Evolutionary conservation across 2,888 invertebrate species (phyloP), one percentile per base, ranked within the genome.

Genomic region (Cyrtodaria siliqua): DNA sequence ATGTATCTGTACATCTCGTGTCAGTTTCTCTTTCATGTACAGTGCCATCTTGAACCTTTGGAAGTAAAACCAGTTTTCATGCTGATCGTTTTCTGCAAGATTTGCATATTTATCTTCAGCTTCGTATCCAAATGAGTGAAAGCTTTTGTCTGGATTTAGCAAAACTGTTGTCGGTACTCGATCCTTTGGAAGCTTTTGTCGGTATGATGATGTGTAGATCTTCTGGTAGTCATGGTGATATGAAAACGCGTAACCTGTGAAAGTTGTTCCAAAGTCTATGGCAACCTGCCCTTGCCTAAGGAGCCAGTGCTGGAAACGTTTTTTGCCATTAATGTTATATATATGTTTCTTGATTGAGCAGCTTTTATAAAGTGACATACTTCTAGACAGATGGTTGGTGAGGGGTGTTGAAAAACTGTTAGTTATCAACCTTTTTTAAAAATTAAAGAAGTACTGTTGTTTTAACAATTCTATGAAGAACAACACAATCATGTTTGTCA

Each of bases 1-100:
- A 24, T 55, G 14, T 8, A 70, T 50, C 23, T 9, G 1, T 9
- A 57, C 40, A 26, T 70, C 52, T n/a, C 70, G 62, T 29, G 56
- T 16, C 6, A 70, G 18, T 38, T 59, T 50, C 23, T 63, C 29
- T 1, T 49, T 38, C 26, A 42, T 57, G 42, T 72, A 64, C 0
- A 77, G 60, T n/a, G 62, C 33, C 77, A 77, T 77, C 47, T 77
- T 77, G 18, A 77, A 77, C 9, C 52, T 27, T 40, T 71, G 59
- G 42, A 77, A 71, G 38, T 59, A 77, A 50, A 53, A 68, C 71
- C 63, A 77, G 3, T 59, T 16, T 44, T 44, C n/a, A 44, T 44
- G 16, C 16, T 44, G 8, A 9, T 44, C 44, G 12, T 33, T 33
- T 44, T 44, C 44, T 44, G 20, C 6, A 16, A 44, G 16, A 6